Conservation (phyloP, 2,888 invertebrate species). For the Antheraea assamensis region DNA sequence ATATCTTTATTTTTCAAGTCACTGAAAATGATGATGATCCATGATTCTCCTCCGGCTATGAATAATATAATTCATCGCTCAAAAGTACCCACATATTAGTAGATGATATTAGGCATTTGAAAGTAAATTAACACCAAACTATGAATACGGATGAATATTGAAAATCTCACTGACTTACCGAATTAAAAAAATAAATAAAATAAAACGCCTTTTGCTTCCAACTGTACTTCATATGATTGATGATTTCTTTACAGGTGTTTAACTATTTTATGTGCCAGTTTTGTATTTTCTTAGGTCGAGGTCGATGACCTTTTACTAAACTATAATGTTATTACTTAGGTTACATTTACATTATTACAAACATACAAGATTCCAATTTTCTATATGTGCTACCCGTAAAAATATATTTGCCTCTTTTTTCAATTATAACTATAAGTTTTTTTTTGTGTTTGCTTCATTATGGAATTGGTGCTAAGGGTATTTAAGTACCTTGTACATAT, state of each 20-base stretch:
- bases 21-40: too few species aligned
- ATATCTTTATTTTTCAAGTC: too few species aligned
- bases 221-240: slow-evolving; percentile 61
- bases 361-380: neutral
- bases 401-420: neutral
- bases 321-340: too few species aligned
- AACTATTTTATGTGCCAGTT: slow-evolving; percentile 29
- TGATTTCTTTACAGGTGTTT: slow-evolving; percentile 60
- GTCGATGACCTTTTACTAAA: slow-evolving; percentile 45
- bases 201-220: slow-evolving; percentile 11
- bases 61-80: neutral
- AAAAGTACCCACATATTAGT: neutral
- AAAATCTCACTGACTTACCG: neutral
- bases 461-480: too few species aligned
- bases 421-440: too few species aligned
- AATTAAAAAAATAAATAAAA: neutral
- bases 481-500: too few species aligned
- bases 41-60: neutral
- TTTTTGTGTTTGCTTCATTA: too few species aligned
- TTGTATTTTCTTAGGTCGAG: slow-evolving; percentile 48
- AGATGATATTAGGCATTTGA: neutral
- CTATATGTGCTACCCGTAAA: neutral
- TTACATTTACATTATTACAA: too few species aligned
- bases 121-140: neutral
- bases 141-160: neutral